A percentile compares a stretch with the other conserved stretches of the same genome.
Conservation (phyloP, 2,888 invertebrate species). For the Minunthozetes semirufus region DNA sequence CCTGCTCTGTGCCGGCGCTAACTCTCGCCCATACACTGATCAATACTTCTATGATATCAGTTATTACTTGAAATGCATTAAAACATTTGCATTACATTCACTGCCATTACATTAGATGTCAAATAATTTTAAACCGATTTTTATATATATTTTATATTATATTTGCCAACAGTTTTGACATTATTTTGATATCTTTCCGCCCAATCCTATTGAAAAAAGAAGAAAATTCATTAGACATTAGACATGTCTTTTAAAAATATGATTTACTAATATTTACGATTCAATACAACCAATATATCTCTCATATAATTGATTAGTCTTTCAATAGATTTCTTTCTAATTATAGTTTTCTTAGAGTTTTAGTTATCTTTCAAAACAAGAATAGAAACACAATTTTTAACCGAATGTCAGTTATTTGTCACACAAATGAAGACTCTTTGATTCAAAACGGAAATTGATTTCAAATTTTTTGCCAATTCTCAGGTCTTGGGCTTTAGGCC, state of each 20-base stretch:
- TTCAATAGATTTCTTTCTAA: background rate
- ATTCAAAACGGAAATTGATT: background rate
- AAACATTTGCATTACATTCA: background rate
- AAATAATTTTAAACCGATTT: slow-evolving; percentile 18
- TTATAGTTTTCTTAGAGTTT: background rate
- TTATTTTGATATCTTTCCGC: slow-evolving; percentile 18
- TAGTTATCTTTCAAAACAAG: background rate
- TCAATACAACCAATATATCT: background rate
- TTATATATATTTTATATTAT: no score
- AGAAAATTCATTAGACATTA: slow-evolving; percentile 1
- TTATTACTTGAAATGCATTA: background rate
- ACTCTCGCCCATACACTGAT: background rate
- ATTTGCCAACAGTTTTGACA: slow-evolving; percentile 7
- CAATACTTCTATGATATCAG: slow-evolving; percentile 3
- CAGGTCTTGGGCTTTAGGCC: slow-evolving; percentile 68
- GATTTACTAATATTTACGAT: background rate
- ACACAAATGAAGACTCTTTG: background rate
- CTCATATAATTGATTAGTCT: no score
- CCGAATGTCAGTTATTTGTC: background rate
- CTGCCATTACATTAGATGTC: background rate
- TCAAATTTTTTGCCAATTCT: slow-evolving; percentile 3
- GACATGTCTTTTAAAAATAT: background rate
- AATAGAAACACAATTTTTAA: background rate
- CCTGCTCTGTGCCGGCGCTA: background rate
- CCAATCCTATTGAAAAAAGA: background rate